Conservation (phyloP, 1,140 invertebrate genomes). For the Diachasma alloeum region DNA sequence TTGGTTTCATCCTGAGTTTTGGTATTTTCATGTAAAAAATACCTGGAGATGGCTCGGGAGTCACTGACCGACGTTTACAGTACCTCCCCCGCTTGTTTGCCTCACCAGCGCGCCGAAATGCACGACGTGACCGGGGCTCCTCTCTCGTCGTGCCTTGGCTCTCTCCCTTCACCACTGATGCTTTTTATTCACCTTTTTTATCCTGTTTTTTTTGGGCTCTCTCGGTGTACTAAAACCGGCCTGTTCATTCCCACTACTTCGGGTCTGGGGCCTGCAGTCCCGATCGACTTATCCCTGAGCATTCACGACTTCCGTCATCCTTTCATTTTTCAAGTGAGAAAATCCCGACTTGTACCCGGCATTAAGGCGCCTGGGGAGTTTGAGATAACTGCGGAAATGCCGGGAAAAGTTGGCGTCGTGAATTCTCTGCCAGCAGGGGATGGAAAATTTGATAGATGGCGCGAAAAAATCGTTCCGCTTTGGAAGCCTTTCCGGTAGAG, state of each 20-base stretch:
- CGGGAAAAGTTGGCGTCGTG: too few relatives aligned
- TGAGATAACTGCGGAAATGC: too few relatives aligned
- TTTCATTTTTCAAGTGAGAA: background rate
- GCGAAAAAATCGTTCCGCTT: too few relatives aligned
- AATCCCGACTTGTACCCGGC: too few relatives aligned
- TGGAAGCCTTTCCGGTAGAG: too few relatives aligned
- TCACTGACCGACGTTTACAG: slow-evolving; percentile 20
- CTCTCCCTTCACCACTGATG: background rate
- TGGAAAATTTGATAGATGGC: too few relatives aligned
- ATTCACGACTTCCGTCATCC: slow-evolving; percentile 17
- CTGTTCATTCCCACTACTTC: background rate
- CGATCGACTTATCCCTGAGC: background rate
- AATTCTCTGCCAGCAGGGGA: too few relatives aligned
- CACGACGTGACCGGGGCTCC: background rate
- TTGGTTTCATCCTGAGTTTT: too few relatives aligned
- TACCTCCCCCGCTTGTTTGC: slow-evolving; percentile 2
- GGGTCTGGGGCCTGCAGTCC: background rate
- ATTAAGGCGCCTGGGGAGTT: too few relatives aligned
- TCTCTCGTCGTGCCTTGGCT: background rate
- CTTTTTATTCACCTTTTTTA: background rate
- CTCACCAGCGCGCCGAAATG: slow-evolving; percentile 13
- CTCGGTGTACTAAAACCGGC: background rate
- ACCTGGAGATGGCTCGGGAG: background rate
- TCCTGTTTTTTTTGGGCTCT: background rate
- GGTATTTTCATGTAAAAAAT: background rate